Evolutionary conservation across 2,797 vertebrate species (phyloP), one percentile per base, ranked within the genome.

Genomic region (Xerus rutilus): DNA sequence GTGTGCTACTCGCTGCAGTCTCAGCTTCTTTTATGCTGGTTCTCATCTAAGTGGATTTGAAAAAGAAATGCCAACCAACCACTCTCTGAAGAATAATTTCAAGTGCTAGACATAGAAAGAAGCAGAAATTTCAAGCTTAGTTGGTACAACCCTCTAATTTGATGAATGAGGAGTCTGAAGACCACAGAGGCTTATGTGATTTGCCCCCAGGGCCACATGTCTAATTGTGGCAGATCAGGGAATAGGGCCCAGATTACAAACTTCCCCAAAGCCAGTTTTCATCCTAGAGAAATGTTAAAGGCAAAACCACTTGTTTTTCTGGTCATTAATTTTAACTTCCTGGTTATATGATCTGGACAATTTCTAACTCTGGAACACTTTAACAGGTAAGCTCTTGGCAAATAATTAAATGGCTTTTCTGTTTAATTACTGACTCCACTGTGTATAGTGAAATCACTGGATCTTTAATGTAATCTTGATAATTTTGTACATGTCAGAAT

Each of bases 301-400:
- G 62, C 70, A 96, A 95, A 96, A 49, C 59, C 59, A 59, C 43
- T 84, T 43, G 3, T 87, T 95, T 97, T 91, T 88, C 86, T 86
- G 88, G 88, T 86, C 83, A 30, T 96, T 95, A 93, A 96, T 96
- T 96, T 96, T 94, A 96, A 97, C 79, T 92, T 92, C 86, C 43
- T 59, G 92, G 82, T 88, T 95, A 88, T 79, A 47, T 43, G 86
- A 85, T 95, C 95, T 97, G 89, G 91, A 77, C 32, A 85, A 79
- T 86, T 77, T 94, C 96, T 94, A 92, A 92, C 65, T 49, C 72
- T 47, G 67, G 62, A 86, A 72, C 23, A 87, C n/a, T 81, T 97
- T 91, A 93, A 85, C 0, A 8, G 64, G 89, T 74, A 78, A 86
- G 90, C 28, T 78, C 47, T 89, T 94, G 96, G 74, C 91, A 96